Base-by-base conservation (phyloP, 1,140 invertebrate species). In the Dendrolimus kikuchii region DNA sequence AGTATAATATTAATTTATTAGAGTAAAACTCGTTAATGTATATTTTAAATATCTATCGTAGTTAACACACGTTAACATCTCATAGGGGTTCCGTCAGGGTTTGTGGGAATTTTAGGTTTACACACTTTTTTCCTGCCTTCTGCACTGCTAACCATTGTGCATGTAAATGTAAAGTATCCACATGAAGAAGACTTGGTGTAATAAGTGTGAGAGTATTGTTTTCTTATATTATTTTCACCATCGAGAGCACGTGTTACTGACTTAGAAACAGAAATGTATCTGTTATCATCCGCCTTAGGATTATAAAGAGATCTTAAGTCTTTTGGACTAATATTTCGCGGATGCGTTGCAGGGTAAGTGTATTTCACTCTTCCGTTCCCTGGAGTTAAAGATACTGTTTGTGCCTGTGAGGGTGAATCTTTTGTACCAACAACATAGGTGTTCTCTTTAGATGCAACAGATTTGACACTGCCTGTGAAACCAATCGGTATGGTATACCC, bases 101-200 rank as follows among this genome's bases (percentile, higher is more conserved):
- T 88, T 5, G 65, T 80, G 5, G 84, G 85, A 38, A 85, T 75
- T 66, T 93, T 94, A 0, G 94, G 94, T 59, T 92, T 92, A 73
- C 94, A 95, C 39, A 95, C 91, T 77, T 95, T 95, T 45, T 92
- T 93, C 61, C 91, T 89, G 40, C 93, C 93, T 68, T 93, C 93
- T 0, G 92, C 90, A 7, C 92, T 92, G 65, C 92, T 92, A 4
- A 94, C 92, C 63, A 93, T 90, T 40, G 94, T 94, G 66, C 94
- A 95, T 0, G 93, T 92, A 72, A 95, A 95, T 4, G 94, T 95
- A 61, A 95, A 95, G 67, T 95, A 95, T 39, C 94, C 94, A 77
- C 94, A 95, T 0, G 92, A 94, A 4, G 93, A 95, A 8, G 93
- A 94, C 74, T 95, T 95, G 0, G 93, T 94, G 57, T 94, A 95